Evolutionary conservation across 2,888 invertebrate genomes (phyloP).

Genomic region (Laspeyria flexula): DNA sequence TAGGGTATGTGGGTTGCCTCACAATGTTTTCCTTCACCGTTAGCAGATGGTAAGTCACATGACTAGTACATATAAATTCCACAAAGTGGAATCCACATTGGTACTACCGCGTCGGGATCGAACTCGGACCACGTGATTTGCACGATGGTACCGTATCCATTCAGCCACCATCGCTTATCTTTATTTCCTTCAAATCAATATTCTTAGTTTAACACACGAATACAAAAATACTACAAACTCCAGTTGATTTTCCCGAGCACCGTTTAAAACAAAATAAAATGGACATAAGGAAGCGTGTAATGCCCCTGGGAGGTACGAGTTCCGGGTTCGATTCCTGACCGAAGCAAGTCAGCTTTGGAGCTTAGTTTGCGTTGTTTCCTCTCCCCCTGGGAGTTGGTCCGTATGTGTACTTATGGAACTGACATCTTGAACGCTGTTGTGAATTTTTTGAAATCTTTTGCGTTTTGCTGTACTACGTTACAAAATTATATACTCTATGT

Average conservation of each 20-base stretch:
- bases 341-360: conserved; percentile 45
- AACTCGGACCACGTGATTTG: too few species aligned
- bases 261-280: conserved; percentile 47
- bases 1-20: too few species aligned
- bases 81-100: too few species aligned
- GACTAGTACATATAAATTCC: too few species aligned
- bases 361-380: conserved; percentile 45
- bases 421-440: conserved; percentile 27
- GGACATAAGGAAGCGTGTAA: conserved; percentile 38
- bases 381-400: conserved; percentile 32
- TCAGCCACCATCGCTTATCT: too few species aligned
- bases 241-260: conserved; percentile 29
- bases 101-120: too few species aligned
- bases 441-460: conserved; percentile 30
- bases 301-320: conserved; percentile 44
- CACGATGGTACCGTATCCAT: too few species aligned
- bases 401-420: conserved; percentile 35
- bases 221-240: conserved; percentile 2
- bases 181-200: too few species aligned
- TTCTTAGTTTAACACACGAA: neutral
- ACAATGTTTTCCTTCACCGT: too few species aligned
- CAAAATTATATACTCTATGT: neutral
- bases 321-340: conserved; percentile 52
- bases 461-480: conserved; percentile 10
- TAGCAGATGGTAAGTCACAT: too few species aligned